Evolutionary conservation across 2,888 invertebrate species (phyloP).

Genomic region (Drosophila barbarae): DNA sequence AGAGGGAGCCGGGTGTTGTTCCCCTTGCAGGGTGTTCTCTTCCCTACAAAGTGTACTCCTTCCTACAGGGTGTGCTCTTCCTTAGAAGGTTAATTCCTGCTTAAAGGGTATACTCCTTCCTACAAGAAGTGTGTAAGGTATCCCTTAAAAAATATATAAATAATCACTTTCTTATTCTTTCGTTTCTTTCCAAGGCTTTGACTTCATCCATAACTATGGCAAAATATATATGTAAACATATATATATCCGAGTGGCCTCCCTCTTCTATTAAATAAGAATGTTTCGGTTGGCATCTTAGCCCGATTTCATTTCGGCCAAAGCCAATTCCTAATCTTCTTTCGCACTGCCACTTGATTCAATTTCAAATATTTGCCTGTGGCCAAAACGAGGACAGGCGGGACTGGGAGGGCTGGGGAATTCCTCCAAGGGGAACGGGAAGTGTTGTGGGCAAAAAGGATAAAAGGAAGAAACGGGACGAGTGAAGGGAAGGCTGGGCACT

Average conservation of each 20-base stretch:
- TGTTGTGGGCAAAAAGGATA: conserved; percentile 4
- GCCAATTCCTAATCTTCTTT: conserved; percentile 32
- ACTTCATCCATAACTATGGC: not conserved
- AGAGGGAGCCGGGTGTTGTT: not conserved
- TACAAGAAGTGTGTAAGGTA: too few relatives aligned
- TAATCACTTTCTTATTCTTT: not conserved
- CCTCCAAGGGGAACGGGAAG: not conserved
- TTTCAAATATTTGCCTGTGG: conserved; percentile 33
- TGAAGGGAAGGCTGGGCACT: conserved; percentile 20
- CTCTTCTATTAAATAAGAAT: conserved; percentile 2
- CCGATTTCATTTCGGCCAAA: conserved; percentile 22
- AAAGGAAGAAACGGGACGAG: not conserved
- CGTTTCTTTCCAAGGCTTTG: not conserved
- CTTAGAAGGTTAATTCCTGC: too few relatives aligned
- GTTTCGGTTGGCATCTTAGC: conserved; percentile 15
- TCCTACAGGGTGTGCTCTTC: not conserved
- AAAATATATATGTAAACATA: not conserved
- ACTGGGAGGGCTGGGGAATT: not conserved
- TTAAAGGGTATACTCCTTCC: not conserved
- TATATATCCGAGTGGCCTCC: not conserved
- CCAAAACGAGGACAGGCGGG: conserved; percentile 10
- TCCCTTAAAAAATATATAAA: not conserved
- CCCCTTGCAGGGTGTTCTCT: not conserved
- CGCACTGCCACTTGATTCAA: conserved; percentile 39
- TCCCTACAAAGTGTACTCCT: not conserved